These are phyloP conservation scores for Drosophila emarginata DNA, from an alignment of 2,888 invertebrate species.

Conservation along the genomic window DNA sequence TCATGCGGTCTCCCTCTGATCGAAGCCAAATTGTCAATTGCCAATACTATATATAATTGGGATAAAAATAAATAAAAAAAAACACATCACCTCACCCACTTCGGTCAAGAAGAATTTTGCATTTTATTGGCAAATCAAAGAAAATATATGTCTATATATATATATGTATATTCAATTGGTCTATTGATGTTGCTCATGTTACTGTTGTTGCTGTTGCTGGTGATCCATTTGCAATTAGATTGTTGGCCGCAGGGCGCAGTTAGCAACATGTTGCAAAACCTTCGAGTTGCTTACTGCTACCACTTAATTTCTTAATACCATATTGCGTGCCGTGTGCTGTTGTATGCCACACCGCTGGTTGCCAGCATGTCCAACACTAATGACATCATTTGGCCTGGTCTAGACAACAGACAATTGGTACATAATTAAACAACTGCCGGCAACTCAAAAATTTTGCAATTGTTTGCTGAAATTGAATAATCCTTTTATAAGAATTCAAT, in stretches of 20 bases:
- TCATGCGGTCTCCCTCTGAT: slow-evolving; percentile 56
- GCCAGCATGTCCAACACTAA: slow-evolving; percentile 43
- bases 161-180: neutral
- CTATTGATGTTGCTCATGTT: neutral
- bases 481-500: neutral
- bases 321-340: slow-evolving; percentile 60
- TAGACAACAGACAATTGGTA: slow-evolving; percentile 52
- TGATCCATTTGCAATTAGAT: slow-evolving; percentile 71
- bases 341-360: slow-evolving; percentile 13
- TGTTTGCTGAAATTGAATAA: slow-evolving; percentile 6
- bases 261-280: slow-evolving; percentile 55
- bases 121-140: neutral
- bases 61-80: slow-evolving; percentile 26
- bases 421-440: slow-evolving; percentile 39
- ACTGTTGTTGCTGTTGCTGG: slow-evolving; percentile 14
- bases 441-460: slow-evolving; percentile 10
- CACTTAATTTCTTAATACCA: slow-evolving; percentile 71
- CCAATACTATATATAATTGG: slow-evolving; percentile 63
- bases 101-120: neutral
- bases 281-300: slow-evolving; percentile 57
- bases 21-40: slow-evolving; percentile 63
- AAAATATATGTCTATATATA: no score
- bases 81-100: slow-evolving; percentile 41
- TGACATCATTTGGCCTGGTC: slow-evolving; percentile 64
- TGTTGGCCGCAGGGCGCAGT: slow-evolving; percentile 52